phyloP scores from a whole-genome alignment of 2,113 vertebrate species.

The Argyrosomus japonicus region DNA sequence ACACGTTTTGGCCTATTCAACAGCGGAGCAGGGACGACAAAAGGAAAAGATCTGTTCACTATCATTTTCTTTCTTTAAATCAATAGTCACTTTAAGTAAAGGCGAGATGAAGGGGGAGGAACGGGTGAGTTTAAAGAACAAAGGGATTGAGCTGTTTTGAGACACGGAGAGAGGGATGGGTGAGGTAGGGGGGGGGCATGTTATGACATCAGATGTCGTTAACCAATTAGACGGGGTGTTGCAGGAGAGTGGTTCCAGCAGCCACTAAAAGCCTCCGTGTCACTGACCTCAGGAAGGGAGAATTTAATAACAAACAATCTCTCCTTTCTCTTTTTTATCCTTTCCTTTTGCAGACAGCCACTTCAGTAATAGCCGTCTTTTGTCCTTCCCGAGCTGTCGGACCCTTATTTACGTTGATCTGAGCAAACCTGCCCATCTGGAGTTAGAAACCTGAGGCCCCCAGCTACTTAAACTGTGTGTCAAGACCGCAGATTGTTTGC shows the following conservation, averaged over 20 bases:
- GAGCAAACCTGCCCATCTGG: conserved; percentile 65
- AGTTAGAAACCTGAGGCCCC: conserved; percentile 63
- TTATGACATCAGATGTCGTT: conserved; percentile 78
- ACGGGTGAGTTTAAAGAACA: conserved; percentile 18
- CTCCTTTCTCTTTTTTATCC: conserved; percentile 47
- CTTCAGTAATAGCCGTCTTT: conserved; percentile 52
- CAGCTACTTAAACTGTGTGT: conserved; percentile 57
- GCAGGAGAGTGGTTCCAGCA: conserved; percentile 72
- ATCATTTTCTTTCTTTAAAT: conserved; percentile 30
- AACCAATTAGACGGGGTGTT: conserved; percentile 79
- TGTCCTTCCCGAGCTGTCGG: conserved; percentile 38
- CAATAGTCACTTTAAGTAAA: conserved; percentile 41
- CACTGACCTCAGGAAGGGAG: conserved; percentile 78
- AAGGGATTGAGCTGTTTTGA: not conserved
- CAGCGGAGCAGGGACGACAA: not conserved
- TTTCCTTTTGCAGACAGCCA: conserved; percentile 56
- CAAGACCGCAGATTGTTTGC: conserved; percentile 58
- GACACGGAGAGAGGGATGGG: conserved; percentile 38
- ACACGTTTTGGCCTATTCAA: not conserved
- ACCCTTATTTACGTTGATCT: conserved; percentile 50
- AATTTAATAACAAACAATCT: conserved; percentile 78
- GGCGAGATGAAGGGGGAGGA: not conserved
- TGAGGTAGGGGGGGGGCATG: conserved; percentile 33
- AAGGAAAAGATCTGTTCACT: not conserved
- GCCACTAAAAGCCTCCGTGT: conserved; percentile 76